These are phyloP conservation scores for Rynchops niger DNA, from an alignment of 2,113 vertebrate genomes.

Conservation along the genomic window DNA sequence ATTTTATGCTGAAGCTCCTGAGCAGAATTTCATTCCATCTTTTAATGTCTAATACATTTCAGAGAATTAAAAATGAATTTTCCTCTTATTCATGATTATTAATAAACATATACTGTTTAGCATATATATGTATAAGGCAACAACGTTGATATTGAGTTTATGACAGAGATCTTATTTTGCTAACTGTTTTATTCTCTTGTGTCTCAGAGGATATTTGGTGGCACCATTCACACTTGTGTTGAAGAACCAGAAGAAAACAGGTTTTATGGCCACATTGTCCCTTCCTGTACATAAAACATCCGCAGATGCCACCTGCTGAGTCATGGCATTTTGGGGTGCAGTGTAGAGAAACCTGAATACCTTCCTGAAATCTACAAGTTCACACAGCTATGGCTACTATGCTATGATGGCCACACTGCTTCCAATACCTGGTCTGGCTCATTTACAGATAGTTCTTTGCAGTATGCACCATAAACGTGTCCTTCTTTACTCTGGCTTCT, in stretches of 20 bases:
- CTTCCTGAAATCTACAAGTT: neutral
- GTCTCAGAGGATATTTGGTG: neutral
- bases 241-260: neutral
- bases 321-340: neutral
- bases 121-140: neutral
- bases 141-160: neutral
- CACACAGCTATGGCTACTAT: neutral
- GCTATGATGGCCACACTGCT: neutral
- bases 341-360: neutral
- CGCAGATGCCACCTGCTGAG: neutral
- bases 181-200: neutral
- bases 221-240: neutral
- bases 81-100: neutral
- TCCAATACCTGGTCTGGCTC: neutral
- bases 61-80: neutral
- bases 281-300: neutral
- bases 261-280: neutral
- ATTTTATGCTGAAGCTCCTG: neutral
- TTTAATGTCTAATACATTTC: neutral
- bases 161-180: neutral
- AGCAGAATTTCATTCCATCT: neutral
- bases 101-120: neutral
- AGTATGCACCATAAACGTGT: neutral
- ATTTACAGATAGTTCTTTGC: neutral
- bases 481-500: neutral